phyloP scores from a whole-genome alignment of 2,888 invertebrate genomes.

The Xylota segnis region DNA sequence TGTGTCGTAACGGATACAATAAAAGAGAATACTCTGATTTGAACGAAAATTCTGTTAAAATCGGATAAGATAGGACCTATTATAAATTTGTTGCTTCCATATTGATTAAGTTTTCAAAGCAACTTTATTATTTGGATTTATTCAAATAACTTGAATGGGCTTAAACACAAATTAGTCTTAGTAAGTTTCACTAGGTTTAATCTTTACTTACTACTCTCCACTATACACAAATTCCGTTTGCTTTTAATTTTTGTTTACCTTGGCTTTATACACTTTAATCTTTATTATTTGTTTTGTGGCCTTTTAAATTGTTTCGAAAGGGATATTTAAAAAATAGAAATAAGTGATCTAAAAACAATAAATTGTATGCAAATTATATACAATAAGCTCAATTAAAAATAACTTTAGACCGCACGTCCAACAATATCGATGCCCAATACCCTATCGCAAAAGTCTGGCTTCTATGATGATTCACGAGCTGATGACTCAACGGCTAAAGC shows the following conservation, averaged over 20 bases:
- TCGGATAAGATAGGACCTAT: too few species aligned
- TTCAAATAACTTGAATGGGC: too few species aligned
- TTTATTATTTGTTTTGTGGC: constrained; percentile 7
- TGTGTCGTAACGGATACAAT: too few species aligned
- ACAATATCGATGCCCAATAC: constrained; percentile 87
- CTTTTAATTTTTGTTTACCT: neutral
- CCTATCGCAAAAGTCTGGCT: constrained; percentile 81
- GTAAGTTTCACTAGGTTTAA: too few species aligned
- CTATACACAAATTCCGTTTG: neutral
- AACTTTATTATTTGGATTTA: too few species aligned
- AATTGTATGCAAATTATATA: constrained; percentile 22
- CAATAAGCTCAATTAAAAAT: constrained; percentile 58
- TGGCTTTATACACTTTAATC: neutral
- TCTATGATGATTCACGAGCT: constrained; percentile 69
- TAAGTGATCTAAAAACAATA: constrained; percentile 42
- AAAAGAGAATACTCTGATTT: too few species aligned
- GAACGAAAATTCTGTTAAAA: too few species aligned
- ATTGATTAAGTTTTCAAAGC: too few species aligned
- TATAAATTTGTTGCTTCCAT: too few species aligned
- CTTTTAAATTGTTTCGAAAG: neutral
- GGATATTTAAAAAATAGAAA: constrained; percentile 17
- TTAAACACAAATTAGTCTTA: too few species aligned
- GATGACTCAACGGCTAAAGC: constrained; percentile 73
- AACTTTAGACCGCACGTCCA: constrained; percentile 81
- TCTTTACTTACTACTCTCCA: too few species aligned